phyloP scores from a whole-genome alignment of 2,113 vertebrate species.

The Tupaia chinensis region DNA sequence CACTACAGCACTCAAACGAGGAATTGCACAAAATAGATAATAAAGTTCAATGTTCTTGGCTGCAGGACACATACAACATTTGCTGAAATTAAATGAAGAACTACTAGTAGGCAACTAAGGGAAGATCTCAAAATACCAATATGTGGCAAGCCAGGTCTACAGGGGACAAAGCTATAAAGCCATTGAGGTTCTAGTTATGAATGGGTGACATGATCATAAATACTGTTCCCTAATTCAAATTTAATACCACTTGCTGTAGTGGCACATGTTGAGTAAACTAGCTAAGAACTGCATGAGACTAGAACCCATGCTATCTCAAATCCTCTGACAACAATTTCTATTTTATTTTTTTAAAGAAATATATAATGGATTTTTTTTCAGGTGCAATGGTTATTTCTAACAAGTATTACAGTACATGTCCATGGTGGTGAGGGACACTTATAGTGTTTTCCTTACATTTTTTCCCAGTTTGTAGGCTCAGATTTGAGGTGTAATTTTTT shows the following conservation, averaged over 20 bases:
- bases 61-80: background rate
- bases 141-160: background rate
- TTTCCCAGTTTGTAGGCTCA: background rate
- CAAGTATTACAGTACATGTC: background rate
- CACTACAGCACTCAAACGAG: constrained; percentile 12
- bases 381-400: background rate
- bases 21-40: constrained; percentile 64
- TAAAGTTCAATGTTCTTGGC: constrained; percentile 57
- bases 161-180: constrained; percentile 8
- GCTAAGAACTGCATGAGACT: background rate
- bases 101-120: constrained; percentile 5
- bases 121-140: background rate
- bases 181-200: constrained; percentile 30
- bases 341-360: too few relatives aligned
- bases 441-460: background rate
- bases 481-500: background rate
- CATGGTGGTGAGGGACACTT: background rate
- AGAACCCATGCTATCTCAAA: background rate
- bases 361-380: background rate
- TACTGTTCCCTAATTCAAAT: constrained; percentile 47
- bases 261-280: constrained; percentile 23
- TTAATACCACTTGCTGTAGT: constrained; percentile 23
- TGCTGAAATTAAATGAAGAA: constrained; percentile 58
- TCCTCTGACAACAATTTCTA: background rate
- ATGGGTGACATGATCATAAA: constrained; percentile 41